These are phyloP conservation scores for Lamellibrachia satsuma DNA, from an alignment of 2,888 invertebrate genomes.

Conservation along the genomic window DNA sequence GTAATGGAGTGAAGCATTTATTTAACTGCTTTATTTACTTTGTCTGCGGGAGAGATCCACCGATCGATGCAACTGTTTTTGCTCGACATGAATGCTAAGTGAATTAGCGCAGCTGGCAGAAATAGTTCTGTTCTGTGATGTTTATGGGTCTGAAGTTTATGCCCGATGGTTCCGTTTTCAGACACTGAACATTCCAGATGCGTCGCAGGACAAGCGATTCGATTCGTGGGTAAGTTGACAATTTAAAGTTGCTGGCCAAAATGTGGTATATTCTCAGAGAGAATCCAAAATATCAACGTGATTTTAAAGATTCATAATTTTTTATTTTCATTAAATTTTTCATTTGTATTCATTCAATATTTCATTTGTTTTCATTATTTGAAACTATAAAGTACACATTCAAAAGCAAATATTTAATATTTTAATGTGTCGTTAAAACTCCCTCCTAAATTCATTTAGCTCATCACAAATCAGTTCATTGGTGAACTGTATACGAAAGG, in stretches of 20 bases:
- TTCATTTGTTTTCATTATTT: background rate
- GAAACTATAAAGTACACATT: background rate
- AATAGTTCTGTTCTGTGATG: background rate
- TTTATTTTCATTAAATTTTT: background rate
- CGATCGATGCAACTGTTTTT: background rate
- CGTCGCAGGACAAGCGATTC: slow-evolving; percentile 87
- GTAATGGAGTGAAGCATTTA: slow-evolving; percentile 1
- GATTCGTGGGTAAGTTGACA: slow-evolving; percentile 70
- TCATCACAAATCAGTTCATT: no score
- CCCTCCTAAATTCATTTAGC: no score
- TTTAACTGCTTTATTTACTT: slow-evolving; percentile 1
- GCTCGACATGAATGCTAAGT: background rate
- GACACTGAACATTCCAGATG: slow-evolving; percentile 91
- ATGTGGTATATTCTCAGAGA: no score
- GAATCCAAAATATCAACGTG: background rate
- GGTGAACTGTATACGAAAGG: no score
- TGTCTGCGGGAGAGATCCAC: background rate
- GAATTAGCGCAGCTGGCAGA: background rate
- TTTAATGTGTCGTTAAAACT: background rate
- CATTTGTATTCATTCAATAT: no score
- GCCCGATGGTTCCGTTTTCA: slow-evolving; percentile 66
- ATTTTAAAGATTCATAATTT: background rate
- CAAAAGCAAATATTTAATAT: background rate
- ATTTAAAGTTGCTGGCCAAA: background rate
- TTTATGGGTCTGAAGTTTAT: slow-evolving; percentile 8